Evolutionary conservation across 37 sponge, comb jelly and placozoan genomes (phyloP).

Genomic region (Ephydatia muelleri): DNA sequence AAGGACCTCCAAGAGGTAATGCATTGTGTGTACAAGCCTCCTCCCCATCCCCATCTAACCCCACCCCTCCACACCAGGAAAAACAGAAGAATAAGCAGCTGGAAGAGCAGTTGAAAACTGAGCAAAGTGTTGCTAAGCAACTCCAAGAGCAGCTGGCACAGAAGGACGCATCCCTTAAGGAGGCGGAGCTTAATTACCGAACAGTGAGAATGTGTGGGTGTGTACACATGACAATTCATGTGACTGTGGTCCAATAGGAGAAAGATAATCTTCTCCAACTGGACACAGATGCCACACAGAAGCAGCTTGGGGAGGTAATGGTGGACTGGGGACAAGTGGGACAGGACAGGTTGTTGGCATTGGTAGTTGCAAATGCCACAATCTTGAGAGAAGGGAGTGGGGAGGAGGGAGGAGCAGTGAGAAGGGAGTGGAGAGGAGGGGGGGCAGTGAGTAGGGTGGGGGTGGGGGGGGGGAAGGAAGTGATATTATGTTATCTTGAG

Average conservation of each 20-base stretch:
- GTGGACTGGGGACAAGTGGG: conserved; percentile 11
- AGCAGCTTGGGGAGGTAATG: not conserved
- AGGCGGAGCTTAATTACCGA: conserved; percentile 2
- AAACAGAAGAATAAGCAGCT: conserved; percentile 15
- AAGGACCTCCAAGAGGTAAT: not conserved
- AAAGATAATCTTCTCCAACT: not conserved
- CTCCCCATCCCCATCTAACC: not conserved
- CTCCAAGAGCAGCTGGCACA: conserved; percentile 8
- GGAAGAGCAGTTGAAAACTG: conserved; percentile 21
- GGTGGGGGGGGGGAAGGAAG: too few species aligned
- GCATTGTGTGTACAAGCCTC: not conserved
- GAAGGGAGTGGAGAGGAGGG: not conserved
- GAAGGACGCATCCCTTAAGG: conserved; percentile 22
- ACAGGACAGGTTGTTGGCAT: too few species aligned
- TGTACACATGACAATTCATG: not conserved
- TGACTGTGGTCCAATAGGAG: not conserved
- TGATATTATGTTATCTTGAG: too few species aligned
- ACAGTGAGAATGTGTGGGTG: not conserved
- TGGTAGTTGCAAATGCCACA: too few species aligned
- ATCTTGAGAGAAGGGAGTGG: too few species aligned
- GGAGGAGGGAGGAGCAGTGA: not conserved
- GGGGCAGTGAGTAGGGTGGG: not conserved
- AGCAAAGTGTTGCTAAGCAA: not conserved
- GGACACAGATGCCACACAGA: not conserved
- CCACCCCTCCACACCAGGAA: conserved; percentile 12